Evolutionary conservation across 2,113 vertebrate species (phyloP).

Genomic region (Bufo bufo): DNA sequence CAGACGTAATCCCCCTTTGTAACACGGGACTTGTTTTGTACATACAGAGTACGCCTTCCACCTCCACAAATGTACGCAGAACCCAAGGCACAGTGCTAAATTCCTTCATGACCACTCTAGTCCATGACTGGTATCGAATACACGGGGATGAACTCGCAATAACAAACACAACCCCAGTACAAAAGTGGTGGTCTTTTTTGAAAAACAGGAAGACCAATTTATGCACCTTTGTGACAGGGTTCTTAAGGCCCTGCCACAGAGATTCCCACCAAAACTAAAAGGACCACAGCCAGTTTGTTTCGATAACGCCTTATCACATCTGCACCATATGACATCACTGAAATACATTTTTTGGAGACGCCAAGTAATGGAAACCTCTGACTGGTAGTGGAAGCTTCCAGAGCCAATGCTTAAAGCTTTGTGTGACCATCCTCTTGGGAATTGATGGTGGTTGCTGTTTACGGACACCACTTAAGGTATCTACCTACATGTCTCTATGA

Average conservation of each 20-base stretch:
- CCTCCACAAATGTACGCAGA: no score
- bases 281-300: not conserved
- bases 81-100: not conserved
- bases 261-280: not conserved
- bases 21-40: no score
- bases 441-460: not conserved
- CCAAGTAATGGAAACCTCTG: not conserved
- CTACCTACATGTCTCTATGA: not conserved
- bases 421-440: not conserved
- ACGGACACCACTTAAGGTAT: not conserved
- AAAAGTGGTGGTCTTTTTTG: not conserved
- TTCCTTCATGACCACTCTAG: not conserved
- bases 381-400: not conserved
- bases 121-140: no score
- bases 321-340: not conserved
- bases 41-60: not conserved
- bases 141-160: not conserved
- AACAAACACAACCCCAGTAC: not conserved
- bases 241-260: not conserved
- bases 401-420: not conserved
- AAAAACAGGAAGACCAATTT: no score
- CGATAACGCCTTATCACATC: not conserved
- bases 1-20: not conserved
- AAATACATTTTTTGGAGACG: not conserved
- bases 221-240: no score